Evolutionary conservation across 2,113 vertebrate species (phyloP).

Genomic region (Cephalopterus ornatus): DNA sequence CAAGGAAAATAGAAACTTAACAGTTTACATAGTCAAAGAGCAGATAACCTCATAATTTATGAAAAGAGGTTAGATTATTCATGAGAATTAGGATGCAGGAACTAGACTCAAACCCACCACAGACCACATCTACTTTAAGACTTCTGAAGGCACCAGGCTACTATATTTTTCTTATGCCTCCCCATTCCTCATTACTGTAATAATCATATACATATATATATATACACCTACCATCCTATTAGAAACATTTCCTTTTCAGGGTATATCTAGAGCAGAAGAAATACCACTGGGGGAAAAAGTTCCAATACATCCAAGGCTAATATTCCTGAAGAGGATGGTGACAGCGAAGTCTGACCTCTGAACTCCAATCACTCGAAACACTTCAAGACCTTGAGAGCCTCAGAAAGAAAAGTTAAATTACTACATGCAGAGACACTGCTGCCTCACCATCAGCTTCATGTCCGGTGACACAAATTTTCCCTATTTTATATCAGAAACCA

Average conservation of each 20-base stretch:
- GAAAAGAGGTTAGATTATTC: background rate
- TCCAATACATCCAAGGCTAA: background rate
- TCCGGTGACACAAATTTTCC: background rate
- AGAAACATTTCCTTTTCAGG: background rate
- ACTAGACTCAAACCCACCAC: background rate
- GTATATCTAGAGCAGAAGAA: background rate
- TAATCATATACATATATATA: background rate
- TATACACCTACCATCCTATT: too few relatives aligned
- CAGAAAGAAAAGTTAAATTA: background rate
- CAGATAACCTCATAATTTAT: background rate
- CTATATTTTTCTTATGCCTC: background rate
- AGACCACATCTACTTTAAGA: background rate
- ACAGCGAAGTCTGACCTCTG: background rate
- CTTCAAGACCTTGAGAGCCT: background rate
- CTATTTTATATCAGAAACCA: background rate
- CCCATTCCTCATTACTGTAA: background rate
- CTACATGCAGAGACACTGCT: background rate
- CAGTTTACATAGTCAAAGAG: rapidly evolving
- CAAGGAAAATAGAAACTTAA: background rate
- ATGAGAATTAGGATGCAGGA: background rate
- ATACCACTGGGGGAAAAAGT: rapidly evolving
- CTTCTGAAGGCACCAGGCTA: background rate
- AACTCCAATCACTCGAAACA: background rate
- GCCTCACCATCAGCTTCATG: background rate
- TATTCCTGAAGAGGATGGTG: too few relatives aligned